These are phyloP conservation scores for Hydrocynus forskahlii DNA, from an alignment of 2,797 vertebrate genomes.

Conservation along the genomic window DNA sequence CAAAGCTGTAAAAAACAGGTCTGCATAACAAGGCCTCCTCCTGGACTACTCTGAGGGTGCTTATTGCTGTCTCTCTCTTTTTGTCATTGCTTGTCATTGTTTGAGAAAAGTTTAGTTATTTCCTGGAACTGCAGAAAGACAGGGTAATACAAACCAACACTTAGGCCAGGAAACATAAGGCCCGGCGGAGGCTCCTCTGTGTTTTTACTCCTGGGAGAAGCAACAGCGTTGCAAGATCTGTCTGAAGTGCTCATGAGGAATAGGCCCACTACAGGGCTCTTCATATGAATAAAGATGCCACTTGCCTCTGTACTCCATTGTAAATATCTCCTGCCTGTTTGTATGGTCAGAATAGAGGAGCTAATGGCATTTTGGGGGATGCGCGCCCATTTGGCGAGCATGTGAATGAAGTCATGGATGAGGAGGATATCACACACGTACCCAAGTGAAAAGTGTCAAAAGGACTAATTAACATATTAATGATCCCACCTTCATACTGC, in stretches of 20 bases:
- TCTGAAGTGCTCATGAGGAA: constrained; percentile 38
- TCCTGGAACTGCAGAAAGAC: not conserved
- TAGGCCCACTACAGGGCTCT: constrained; percentile 46
- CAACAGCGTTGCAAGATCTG: constrained; percentile 19
- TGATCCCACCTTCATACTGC: constrained; percentile 81
- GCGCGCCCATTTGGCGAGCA: constrained; percentile 57
- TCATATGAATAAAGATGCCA: constrained; percentile 47
- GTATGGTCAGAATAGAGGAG: constrained; percentile 42
- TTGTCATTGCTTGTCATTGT: not conserved
- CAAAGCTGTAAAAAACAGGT: not conserved
- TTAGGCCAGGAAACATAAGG: constrained; percentile 18
- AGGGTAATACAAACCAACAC: constrained; percentile 17
- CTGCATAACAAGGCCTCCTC: not conserved
- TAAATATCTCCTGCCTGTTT: constrained; percentile 38
- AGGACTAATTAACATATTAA: constrained; percentile 86
- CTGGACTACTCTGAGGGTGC: not conserved
- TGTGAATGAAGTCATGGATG: constrained; percentile 55
- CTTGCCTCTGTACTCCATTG: constrained; percentile 42
- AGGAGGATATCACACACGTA: constrained; percentile 54
- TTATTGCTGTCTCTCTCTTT: not conserved
- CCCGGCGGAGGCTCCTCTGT: constrained; percentile 5
- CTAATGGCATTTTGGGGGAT: constrained; percentile 19
- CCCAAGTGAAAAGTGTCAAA: constrained; percentile 56
- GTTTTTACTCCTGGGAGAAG: constrained; percentile 2
- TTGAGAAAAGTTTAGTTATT: not conserved